A percentile compares a stretch with the other conserved stretches of the same genome.
These are phyloP conservation scores for Hyles vespertilio DNA, from an alignment of 1,140 invertebrate genomes.

Conservation along the genomic window DNA sequence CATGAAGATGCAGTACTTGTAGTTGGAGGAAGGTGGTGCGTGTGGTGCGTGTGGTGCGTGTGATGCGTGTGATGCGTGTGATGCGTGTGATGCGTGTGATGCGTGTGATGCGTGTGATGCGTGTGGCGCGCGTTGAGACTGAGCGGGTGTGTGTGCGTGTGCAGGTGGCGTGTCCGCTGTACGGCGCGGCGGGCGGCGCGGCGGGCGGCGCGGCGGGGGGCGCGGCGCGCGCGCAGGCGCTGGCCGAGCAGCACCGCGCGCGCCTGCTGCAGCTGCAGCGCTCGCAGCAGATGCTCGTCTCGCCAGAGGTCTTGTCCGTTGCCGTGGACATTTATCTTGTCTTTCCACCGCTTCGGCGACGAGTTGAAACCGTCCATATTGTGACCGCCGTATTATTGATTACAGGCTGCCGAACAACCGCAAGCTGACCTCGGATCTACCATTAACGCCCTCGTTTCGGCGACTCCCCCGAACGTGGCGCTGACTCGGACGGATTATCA, in stretches of 20 bases:
- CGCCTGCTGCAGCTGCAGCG: constrained; percentile 61
- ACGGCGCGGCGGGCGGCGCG: constrained; percentile 20
- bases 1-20: not conserved
- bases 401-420: constrained; percentile 61
- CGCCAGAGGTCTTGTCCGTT: constrained; percentile 46
- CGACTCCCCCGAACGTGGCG: constrained; percentile 59
- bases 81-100: too few relatives aligned
- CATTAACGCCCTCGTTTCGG: constrained; percentile 58
- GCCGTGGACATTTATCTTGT: not conserved
- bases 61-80: not conserved
- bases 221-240: constrained; percentile 37
- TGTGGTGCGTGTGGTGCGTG: not conserved
- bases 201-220: constrained; percentile 20
- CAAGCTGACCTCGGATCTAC: constrained; percentile 62
- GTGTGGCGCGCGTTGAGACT: constrained; percentile 9
- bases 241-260: constrained; percentile 51
- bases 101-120: not conserved
- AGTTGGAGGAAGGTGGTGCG: not conserved
- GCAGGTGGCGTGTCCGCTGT: constrained; percentile 20
- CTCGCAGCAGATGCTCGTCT: constrained; percentile 63
- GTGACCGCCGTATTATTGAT: constrained; percentile 6
- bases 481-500: constrained; percentile 58
- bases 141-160: constrained; percentile 4
- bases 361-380: not conserved
- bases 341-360: not conserved